phyloP scores from a whole-genome alignment of 2,797 vertebrate species.

The Rhinogobio ventralis region DNA sequence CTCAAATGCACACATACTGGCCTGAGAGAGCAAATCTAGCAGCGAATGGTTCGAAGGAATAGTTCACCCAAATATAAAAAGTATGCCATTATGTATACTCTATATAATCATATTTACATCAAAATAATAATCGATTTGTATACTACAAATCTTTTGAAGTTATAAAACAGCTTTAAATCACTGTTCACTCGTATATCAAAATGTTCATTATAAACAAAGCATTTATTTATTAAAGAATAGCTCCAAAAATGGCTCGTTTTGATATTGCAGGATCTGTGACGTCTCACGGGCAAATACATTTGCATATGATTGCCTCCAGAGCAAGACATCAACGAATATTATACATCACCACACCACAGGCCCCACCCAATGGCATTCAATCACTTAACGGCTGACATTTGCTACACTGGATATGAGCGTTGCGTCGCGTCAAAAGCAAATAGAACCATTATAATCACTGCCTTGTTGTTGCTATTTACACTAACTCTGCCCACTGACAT shows the following conservation, averaged over 20 bases:
- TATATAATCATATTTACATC: neutral
- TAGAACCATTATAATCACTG: neutral
- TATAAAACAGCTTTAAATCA: neutral
- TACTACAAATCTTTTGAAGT: neutral
- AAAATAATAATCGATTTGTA: neutral
- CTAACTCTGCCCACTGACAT: too few relatives aligned
- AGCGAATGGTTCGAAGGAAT: neutral
- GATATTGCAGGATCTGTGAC: neutral
- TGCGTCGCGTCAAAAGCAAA: neutral
- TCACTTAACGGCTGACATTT: neutral
- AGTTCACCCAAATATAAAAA: neutral
- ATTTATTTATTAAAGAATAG: neutral
- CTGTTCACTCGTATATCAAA: neutral
- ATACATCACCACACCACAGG: neutral
- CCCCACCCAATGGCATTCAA: neutral
- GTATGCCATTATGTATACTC: neutral
- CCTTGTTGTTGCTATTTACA: too few relatives aligned
- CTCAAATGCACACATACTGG: conserved; percentile 58
- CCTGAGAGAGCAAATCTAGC: neutral
- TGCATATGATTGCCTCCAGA: too few relatives aligned
- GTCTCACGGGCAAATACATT: neutral
- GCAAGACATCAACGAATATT: neutral
- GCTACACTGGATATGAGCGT: neutral
- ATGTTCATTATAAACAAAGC: neutral
- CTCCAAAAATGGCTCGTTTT: neutral